Percentiles rank a stretch among this genome's conserved stretches.
Evolutionary conservation across 2,113 vertebrate species (phyloP).

Genomic region (Athene noctua): DNA sequence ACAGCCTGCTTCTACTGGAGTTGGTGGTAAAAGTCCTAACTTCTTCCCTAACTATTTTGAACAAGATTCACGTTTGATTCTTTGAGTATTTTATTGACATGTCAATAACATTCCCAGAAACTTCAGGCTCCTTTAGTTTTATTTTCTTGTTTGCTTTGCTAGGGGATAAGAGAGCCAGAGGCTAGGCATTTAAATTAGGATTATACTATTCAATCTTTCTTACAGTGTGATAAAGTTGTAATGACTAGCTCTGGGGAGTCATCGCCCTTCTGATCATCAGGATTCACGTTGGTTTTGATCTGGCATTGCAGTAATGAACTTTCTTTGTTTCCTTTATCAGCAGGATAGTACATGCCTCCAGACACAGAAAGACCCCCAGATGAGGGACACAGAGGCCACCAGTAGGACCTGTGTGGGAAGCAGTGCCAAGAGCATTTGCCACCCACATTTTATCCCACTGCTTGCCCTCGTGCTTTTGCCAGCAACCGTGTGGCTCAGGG

Average conservation of each 20-base stretch:
- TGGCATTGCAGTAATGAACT: not conserved
- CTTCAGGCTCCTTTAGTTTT: not conserved
- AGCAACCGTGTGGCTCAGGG: not conserved
- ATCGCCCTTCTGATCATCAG: not conserved
- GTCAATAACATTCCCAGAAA: not conserved
- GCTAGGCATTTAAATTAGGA: not conserved
- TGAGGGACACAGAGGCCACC: not conserved
- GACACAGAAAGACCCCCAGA: not conserved
- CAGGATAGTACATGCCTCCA: not conserved
- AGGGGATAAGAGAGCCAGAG: not conserved
- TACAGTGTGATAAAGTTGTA: not conserved
- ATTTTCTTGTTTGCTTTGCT: not conserved
- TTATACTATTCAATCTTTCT: not conserved
- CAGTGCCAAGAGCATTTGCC: not conserved
- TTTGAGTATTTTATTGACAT: not conserved
- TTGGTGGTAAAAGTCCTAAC: not conserved
- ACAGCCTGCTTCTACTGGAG: not conserved
- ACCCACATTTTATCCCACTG: not conserved
- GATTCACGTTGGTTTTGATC: not conserved
- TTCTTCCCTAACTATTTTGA: not conserved
- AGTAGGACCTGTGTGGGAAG: not conserved
- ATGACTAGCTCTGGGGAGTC: not conserved
- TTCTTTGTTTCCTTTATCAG: not conserved
- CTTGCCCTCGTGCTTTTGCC: rapidly evolving
- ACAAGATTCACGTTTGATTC: not conserved